Percentiles rank a stretch among this genome's conserved stretches.
These are phyloP conservation scores for Mohoua ochrocephala DNA, from an alignment of 2,113 vertebrate genomes.

Conservation along the genomic window DNA sequence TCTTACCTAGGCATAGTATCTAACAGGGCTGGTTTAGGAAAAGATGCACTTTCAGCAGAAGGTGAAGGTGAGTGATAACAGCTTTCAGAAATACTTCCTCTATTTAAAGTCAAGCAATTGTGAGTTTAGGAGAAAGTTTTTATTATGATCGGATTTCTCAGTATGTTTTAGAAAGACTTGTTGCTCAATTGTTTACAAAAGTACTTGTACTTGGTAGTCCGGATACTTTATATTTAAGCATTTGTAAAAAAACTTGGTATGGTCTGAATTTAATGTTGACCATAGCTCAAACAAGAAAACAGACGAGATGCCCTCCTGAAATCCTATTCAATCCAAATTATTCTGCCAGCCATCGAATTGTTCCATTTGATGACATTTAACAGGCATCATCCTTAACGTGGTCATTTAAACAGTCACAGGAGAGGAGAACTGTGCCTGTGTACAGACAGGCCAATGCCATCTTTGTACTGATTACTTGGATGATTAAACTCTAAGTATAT, in stretches of 20 bases:
- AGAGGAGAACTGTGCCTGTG: background rate
- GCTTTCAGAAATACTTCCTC: background rate
- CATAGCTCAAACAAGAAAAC: background rate
- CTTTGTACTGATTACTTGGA: background rate
- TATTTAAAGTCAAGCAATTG: background rate
- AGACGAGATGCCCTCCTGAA: background rate
- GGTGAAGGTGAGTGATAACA: background rate
- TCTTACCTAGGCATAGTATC: background rate
- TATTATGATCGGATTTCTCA: background rate
- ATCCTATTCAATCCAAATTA: background rate
- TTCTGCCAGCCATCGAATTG: background rate
- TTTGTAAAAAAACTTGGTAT: background rate
- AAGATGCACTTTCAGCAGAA: background rate
- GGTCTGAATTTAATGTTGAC: background rate
- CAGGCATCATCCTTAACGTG: background rate
- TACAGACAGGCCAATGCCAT: background rate
- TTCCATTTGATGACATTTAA: background rate
- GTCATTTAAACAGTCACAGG: background rate
- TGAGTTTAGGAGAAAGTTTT: background rate
- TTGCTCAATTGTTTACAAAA: background rate
- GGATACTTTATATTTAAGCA: background rate
- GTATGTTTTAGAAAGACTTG: background rate
- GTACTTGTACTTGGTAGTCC: background rate
- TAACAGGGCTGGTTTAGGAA: background rate
- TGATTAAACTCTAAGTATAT: background rate